A percentile compares a stretch with the other conserved stretches of the same genome.
These are phyloP conservation scores for Puma concolor DNA, from an alignment of 2,113 vertebrate species.

Conservation along the genomic window DNA sequence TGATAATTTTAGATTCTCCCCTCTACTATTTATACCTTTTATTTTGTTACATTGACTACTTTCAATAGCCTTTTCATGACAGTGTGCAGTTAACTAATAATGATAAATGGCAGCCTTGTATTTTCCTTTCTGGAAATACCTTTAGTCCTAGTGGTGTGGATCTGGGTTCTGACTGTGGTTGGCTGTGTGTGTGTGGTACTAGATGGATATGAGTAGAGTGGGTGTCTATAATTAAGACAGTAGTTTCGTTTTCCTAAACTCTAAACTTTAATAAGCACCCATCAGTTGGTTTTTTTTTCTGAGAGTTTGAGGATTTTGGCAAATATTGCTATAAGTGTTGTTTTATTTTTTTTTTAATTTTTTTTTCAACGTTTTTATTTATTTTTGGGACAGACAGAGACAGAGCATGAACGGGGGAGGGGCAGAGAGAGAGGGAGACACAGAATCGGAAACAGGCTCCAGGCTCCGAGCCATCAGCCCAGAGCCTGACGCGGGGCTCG, in stretches of 20 bases:
- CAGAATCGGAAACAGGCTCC: too few relatives aligned
- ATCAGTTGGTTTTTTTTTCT: background rate
- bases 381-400: too few relatives aligned
- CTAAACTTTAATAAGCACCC: background rate
- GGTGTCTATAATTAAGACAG: background rate
- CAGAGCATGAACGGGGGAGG: too few relatives aligned
- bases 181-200: background rate
- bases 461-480: too few relatives aligned
- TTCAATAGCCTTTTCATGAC: background rate
- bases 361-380: too few relatives aligned
- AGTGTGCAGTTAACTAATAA: background rate
- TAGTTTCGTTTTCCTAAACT: background rate
- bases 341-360: too few relatives aligned
- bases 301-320: background rate
- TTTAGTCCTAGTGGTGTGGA: background rate
- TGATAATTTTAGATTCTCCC: background rate
- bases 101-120: background rate
- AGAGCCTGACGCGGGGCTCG: too few relatives aligned
- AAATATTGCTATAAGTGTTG: background rate
- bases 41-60: background rate
- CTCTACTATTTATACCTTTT: background rate
- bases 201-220: background rate
- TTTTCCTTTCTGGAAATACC: background rate
- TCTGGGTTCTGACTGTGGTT: background rate
- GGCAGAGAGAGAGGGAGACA: too few relatives aligned